Evolutionary conservation across 2,113 vertebrate species (phyloP).

Genomic region (Ceyx cyanopectus): DNA sequence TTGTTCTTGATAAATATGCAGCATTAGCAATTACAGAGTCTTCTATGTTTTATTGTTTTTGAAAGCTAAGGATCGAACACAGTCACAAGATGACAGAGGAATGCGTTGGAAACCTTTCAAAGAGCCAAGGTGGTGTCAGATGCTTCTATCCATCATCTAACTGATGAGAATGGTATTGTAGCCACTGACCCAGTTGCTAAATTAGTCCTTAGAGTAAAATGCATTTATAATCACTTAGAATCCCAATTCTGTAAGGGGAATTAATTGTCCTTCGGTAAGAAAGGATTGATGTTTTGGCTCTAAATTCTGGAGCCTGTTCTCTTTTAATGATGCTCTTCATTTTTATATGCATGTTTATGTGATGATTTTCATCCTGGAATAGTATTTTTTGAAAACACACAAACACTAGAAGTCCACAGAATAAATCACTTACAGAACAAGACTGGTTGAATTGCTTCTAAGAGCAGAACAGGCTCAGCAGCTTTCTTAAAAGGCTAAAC

Average conservation of each 20-base stretch:
- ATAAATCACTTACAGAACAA: background rate
- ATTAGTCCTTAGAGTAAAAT: conserved; percentile 39
- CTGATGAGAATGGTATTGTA: conserved; percentile 9
- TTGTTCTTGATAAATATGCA: conserved; percentile 22
- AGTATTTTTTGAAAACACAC: background rate
- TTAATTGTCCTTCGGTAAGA: conserved; percentile 26
- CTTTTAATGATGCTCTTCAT: background rate
- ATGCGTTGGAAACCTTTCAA: conserved; percentile 17
- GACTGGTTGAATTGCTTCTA: background rate
- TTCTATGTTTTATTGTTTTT: conserved; percentile 48
- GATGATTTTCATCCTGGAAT: background rate
- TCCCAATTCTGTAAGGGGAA: background rate
- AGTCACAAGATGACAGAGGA: conserved; percentile 10
- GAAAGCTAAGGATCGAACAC: conserved; percentile 22
- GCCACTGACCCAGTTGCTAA: conserved; percentile 23
- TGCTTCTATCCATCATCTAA: conserved; percentile 21
- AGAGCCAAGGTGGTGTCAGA: background rate
- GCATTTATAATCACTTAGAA: conserved; percentile 33
- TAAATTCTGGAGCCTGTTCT: background rate
- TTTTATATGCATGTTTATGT: background rate
- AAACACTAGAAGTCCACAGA: background rate
- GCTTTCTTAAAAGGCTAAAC: background rate
- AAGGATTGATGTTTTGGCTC: background rate
- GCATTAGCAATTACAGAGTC: conserved; percentile 13
- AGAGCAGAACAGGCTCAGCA: background rate